Evolutionary conservation across 2,888 invertebrate genomes (phyloP), one percentile per base, ranked within the genome.

Genomic region (Clusia tigrina): DNA sequence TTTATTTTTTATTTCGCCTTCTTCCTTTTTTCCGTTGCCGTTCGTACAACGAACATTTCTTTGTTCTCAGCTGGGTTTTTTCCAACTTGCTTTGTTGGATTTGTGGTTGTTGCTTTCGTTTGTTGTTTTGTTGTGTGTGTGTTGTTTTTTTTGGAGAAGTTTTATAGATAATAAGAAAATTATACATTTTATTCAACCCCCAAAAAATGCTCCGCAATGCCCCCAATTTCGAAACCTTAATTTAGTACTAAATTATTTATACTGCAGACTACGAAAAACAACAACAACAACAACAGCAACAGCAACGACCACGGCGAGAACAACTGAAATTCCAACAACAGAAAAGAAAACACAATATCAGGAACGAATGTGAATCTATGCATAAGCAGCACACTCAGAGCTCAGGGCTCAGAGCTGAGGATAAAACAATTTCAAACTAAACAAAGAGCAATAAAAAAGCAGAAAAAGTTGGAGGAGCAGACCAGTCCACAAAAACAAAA

Each of bases 141-240:
- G n/a, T n/a, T n/a, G n/a, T n/a, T n/a, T n/a, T 58, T 46, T 51
- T 51, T n/a, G 22, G 1, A 9, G 38, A 68, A 26, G 69, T 68
- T 66, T 68, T 72, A 67, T 74, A 76, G 75, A 75, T 75, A 75
- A 75, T 75, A 75, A 76, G 75, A 75, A 75, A 75, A 75, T 75
- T 75, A 75, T 75, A 75, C 77, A 75, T 75, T 74, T 75, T 75
- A 75, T 76, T 56, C 58, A 54, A 62, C 54, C 58, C 62, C 58
- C 52, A 24, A 48, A 54, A 58, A 46, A 58, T 67, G 65, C 69
- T 67, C 76, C 72, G 78, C 78, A 78, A 71, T 78, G 77, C 71
- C 75, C 74, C 64, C 72, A 73, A 77, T 76, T 76, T 74, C 66
- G 37, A 67, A 73, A 71, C 74, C 74, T 73, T 72, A 76, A 78